phyloP scores from a whole-genome alignment of 2,797 vertebrate genomes.

The Bradypodion pumilum region DNA sequence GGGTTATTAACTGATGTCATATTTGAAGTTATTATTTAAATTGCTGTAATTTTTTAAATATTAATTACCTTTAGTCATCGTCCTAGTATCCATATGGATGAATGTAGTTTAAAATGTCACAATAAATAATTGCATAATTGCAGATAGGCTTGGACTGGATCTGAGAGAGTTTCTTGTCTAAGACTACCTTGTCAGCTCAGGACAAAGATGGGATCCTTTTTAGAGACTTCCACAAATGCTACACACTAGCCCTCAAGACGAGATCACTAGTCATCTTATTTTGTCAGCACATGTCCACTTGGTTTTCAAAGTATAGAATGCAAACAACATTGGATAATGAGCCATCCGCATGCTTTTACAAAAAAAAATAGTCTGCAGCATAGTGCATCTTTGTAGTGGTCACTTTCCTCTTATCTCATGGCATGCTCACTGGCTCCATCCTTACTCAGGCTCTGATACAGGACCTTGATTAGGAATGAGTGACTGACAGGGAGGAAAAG shows the following conservation, averaged over 20 bases:
- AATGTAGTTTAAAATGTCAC: no score
- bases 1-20: no score
- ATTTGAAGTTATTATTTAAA: no score
- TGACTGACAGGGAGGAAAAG: conserved; percentile 38
- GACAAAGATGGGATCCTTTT: not conserved
- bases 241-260: not conserved
- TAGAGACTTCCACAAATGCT: not conserved
- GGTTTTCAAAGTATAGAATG: not conserved
- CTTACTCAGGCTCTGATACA: not conserved
- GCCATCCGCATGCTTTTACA: not conserved
- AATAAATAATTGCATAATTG: not conserved
- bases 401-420: not conserved
- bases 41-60: no score
- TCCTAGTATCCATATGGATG: no score
- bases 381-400: not conserved
- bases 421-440: not conserved
- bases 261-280: not conserved
- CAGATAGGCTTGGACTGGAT: not conserved
- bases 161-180: not conserved
- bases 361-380: not conserved
- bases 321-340: not conserved
- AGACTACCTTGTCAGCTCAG: not conserved
- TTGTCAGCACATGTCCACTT: not conserved
- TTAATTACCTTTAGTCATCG: no score
- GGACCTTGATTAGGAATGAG: not conserved